Conservation (phyloP, 2,113 vertebrate species). For the Peromyscus californicus region DNA sequence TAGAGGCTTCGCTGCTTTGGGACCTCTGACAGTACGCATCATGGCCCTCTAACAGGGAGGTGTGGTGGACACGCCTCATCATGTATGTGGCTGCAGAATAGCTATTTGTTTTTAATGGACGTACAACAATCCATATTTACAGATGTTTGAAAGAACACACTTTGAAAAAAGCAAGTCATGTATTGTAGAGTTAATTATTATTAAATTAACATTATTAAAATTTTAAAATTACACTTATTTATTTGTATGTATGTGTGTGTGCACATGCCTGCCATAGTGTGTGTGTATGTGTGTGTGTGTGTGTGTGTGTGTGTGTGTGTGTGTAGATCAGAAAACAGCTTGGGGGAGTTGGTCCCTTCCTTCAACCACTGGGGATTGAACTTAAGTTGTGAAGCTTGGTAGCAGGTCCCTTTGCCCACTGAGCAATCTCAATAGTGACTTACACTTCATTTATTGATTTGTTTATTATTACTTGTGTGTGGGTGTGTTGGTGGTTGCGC, state of each 20-base stretch:
- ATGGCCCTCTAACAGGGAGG: not conserved
- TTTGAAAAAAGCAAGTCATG: not conserved
- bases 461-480: not conserved
- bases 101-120: not conserved
- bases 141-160: conserved; percentile 1
- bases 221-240: not conserved
- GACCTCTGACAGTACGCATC: not conserved
- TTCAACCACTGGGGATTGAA: not conserved
- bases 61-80: not conserved
- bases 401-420: no score
- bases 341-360: not conserved
- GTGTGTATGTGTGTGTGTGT: not conserved
- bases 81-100: not conserved
- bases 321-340: not conserved
- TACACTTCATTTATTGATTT: not conserved
- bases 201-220: no score
- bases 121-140: not conserved
- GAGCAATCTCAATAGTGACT: not conserved
- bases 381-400: not conserved
- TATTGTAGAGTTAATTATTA: not conserved
- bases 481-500: no score
- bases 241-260: not conserved
- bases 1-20: not conserved
- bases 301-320: not conserved
- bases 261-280: not conserved